A percentile compares a stretch with the other conserved stretches of the same genome.
These are phyloP conservation scores for Meta bourneti DNA, from an alignment of 2,888 invertebrate genomes.

Conservation along the genomic window DNA sequence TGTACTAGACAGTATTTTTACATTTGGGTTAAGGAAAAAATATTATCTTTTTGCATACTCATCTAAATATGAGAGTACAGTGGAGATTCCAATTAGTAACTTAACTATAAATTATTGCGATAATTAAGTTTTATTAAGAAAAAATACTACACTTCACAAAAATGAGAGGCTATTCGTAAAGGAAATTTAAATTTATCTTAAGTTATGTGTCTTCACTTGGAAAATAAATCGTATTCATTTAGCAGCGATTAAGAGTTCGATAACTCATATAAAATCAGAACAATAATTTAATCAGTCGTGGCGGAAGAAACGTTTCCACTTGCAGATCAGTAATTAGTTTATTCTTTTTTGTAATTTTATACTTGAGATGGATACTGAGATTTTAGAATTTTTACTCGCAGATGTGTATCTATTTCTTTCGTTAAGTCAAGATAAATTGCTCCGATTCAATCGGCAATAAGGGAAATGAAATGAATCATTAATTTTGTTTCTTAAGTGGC, in stretches of 20 bases:
- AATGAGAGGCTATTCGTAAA: not conserved
- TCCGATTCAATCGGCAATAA: not conserved
- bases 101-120: too few species aligned
- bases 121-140: too few species aligned
- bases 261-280: not conserved
- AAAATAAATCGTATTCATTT: not conserved
- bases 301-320: slow-evolving; percentile 22
- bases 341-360: not conserved
- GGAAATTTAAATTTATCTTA: not conserved
- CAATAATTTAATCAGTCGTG: slow-evolving; percentile 31
- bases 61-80: too few species aligned
- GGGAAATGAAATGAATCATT: slow-evolving; percentile 21
- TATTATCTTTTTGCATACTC: too few species aligned
- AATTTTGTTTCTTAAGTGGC: slow-evolving; percentile 30
- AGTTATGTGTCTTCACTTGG: not conserved
- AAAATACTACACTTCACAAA: not conserved
- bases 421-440: slow-evolving; percentile 28
- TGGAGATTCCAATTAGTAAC: too few species aligned
- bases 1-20: too few species aligned
- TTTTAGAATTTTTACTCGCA: not conserved
- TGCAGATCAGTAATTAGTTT: slow-evolving; percentile 29
- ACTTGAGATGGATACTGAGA: not conserved
- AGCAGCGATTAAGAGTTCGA: not conserved
- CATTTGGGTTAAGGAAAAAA: too few species aligned
- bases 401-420: not conserved